Evolutionary conservation across 2,113 vertebrate species (phyloP).

Genomic region (Pseudolaguvia tuberculata): DNA sequence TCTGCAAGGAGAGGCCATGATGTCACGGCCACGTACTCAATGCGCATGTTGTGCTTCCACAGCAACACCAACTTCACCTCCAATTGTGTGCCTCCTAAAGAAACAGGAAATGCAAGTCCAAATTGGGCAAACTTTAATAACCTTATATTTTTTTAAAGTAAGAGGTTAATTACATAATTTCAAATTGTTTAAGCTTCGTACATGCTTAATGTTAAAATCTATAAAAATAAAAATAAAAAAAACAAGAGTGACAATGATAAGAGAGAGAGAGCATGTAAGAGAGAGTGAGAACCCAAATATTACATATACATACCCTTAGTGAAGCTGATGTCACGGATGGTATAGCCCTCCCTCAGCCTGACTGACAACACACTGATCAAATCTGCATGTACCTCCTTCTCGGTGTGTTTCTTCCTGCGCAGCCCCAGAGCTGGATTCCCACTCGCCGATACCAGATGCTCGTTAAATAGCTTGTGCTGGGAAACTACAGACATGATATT

Average conservation of each 20-base stretch:
- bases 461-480: constrained; percentile 93
- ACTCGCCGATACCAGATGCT: constrained; percentile 92
- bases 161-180: too few species aligned
- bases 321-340: constrained; percentile 87
- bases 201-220: too few species aligned
- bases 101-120: neutral
- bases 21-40: constrained; percentile 86
- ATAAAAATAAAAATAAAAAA: too few species aligned
- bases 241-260: neutral
- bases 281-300: neutral
- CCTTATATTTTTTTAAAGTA: too few species aligned
- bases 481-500: constrained; percentile 68
- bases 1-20: constrained; percentile 85
- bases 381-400: constrained; percentile 91
- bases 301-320: constrained; percentile 77
- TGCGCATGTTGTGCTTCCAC: constrained; percentile 99
- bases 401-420: constrained; percentile 92
- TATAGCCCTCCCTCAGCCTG: constrained; percentile 91
- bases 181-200: too few species aligned
- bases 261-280: neutral
- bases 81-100: constrained; percentile 82
- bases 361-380: constrained; percentile 91
- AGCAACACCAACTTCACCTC: constrained; percentile 92
- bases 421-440: constrained; percentile 89
- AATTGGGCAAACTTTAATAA: too few species aligned